Base-by-base conservation (phyloP, 1,140 invertebrate genomes). In the Macrosteles quadrilineatus region DNA sequence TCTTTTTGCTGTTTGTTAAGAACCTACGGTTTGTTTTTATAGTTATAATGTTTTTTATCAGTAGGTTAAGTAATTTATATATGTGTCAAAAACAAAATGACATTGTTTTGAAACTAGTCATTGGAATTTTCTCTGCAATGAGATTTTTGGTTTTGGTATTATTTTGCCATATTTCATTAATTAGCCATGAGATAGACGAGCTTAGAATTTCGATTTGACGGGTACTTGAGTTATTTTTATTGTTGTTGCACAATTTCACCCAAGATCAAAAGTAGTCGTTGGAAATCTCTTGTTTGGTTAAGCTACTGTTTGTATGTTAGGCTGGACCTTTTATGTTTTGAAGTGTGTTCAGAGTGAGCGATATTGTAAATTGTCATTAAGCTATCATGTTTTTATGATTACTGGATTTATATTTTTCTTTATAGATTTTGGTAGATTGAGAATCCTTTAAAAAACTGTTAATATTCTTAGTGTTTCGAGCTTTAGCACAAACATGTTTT, bases 41-140 rank as follows among this genome's bases (percentile, higher is more conserved):
- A 59, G 55, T 25, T 59, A 59, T 59, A 3, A 50, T 19, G 12
- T 59, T 59, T 59, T 59, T 59, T 59, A 59, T 29, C 11, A 27
- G 12, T 59, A 59, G 55, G 23, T 59, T 59, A 21, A 59, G 55
- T n/a, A 3, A 14, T 59, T 59, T 27, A 14, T 59, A n/a, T 59
- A 23, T 9, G 47, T 50, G 47, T 50, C 47, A 50, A 50, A 50
- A 50, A 6, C n/a, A n/a, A 9, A 50, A 50, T 50, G 21, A 59
- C 55, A 59, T 59, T n/a, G n/a, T n/a, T 59, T 59, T 59, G 55
- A 59, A 59, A 59, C 55, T 59, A 59, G 55, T 59, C 55, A 59
- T 59, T 36, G 32, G n/a, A 59, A 27, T 25, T 2, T 27, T 23
- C 27, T 59, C 25, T 27, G 25, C 9, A 21, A 14, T 14, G 25